Conservation (phyloP, 1,140 invertebrate genomes). For the Hestina assimilis region DNA sequence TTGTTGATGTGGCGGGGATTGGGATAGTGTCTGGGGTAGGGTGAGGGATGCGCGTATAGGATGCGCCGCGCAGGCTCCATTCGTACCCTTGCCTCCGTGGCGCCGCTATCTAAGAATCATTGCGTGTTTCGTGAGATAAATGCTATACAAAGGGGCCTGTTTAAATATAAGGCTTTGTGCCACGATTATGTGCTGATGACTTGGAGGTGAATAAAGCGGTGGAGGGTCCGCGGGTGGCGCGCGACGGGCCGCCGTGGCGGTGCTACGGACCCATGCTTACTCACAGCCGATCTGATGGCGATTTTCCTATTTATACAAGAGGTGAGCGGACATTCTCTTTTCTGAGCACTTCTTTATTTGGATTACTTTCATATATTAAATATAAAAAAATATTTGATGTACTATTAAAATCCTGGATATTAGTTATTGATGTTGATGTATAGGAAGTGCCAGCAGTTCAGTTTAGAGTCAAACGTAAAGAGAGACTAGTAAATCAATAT, state of each 20-base stretch:
- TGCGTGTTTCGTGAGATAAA: conserved; percentile 46
- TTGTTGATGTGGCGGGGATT: conserved; percentile 24
- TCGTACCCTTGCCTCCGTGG: conserved; percentile 47
- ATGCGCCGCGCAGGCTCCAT: conserved; percentile 72
- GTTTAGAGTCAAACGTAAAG: conserved; percentile 16
- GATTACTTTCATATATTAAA: background rate
- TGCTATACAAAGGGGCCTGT: conserved; percentile 40
- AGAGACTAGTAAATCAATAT: conserved; percentile 44
- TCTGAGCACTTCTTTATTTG: background rate
- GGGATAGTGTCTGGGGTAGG: conserved; percentile 37
- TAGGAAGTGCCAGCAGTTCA: no score
- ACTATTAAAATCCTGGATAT: no score
- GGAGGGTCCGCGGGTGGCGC: conserved; percentile 70
- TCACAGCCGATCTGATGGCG: conserved; percentile 88
- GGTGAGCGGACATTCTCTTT: conserved; percentile 47
- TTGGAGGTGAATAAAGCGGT: conserved; percentile 65
- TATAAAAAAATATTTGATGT: no score
- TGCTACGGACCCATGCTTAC: conserved; percentile 85
- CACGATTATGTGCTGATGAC: conserved; percentile 55
- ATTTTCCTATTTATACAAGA: conserved; percentile 86
- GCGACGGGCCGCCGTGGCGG: conserved; percentile 73
- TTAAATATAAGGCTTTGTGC: conserved; percentile 51
- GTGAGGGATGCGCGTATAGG: conserved; percentile 61
- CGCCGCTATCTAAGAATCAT: conserved; percentile 57
- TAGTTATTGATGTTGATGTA: no score